Evolutionary conservation across 2,888 invertebrate species (phyloP).

Genomic region (Odontomyia ornata): DNA sequence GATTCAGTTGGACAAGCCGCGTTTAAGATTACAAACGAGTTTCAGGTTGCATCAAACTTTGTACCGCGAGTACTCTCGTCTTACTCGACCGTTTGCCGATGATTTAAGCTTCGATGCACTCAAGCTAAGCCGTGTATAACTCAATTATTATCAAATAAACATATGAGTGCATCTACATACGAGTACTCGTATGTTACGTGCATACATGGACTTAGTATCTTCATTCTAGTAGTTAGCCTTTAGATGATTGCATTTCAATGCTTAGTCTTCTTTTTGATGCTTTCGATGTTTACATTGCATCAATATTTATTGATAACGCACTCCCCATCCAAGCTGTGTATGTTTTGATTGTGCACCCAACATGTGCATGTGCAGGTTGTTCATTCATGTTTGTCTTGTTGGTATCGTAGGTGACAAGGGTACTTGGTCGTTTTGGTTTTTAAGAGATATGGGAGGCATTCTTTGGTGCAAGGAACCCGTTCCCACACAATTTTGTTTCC

Average conservation of each 20-base stretch:
- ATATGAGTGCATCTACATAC: not conserved
- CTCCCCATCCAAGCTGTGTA: not conserved
- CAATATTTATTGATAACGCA: constrained; percentile 23
- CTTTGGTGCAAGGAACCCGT: too few species aligned
- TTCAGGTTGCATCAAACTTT: constrained; percentile 15
- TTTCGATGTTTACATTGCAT: constrained; percentile 6
- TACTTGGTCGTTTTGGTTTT: too few species aligned
- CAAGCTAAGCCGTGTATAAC: not conserved
- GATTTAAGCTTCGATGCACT: constrained; percentile 6
- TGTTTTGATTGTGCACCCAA: not conserved
- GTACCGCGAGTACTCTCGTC: not conserved
- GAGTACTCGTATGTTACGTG: too few species aligned
- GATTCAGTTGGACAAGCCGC: constrained; percentile 3
- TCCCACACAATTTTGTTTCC: too few species aligned
- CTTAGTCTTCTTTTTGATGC: not conserved
- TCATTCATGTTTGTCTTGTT: not conserved
- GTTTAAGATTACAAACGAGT: constrained; percentile 26
- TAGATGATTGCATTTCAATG: not conserved
- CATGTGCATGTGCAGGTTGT: not conserved
- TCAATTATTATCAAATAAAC: constrained; percentile 23
- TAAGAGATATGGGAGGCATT: too few species aligned
- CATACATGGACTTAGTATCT: too few species aligned
- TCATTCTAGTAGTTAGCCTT: not conserved
- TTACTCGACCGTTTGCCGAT: not conserved
- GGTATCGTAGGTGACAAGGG: too few species aligned